A percentile compares a stretch with the other conserved stretches of the same genome.
Evolutionary conservation across 2,888 invertebrate genomes (phyloP).

Genomic region (Cepaea hortensis): DNA sequence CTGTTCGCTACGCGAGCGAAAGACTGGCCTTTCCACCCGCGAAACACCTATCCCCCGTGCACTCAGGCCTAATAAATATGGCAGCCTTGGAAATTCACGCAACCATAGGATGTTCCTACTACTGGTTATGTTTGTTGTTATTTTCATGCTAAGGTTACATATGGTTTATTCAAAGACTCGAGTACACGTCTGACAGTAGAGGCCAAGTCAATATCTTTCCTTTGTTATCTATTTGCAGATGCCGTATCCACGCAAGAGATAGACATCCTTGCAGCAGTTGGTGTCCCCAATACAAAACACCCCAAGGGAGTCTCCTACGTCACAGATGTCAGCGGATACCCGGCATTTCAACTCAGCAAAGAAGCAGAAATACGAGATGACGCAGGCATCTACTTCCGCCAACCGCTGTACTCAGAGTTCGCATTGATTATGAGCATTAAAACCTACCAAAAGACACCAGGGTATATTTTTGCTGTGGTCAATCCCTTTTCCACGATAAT

Average conservation of each 20-base stretch:
- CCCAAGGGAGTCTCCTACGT: slow-evolving; percentile 82
- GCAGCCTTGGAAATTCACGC: too few species aligned
- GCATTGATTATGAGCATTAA: slow-evolving; percentile 88
- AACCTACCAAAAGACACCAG: slow-evolving; percentile 85
- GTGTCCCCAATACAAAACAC: slow-evolving; percentile 81
- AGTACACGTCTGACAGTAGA: too few species aligned
- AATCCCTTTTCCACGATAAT: slow-evolving; percentile 93
- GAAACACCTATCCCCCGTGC: too few species aligned
- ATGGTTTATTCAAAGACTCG: too few species aligned
- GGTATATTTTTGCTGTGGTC: slow-evolving; percentile 90
- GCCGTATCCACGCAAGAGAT: slow-evolving; percentile 78
- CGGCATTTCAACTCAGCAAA: slow-evolving; percentile 86
- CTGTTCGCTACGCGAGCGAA: too few species aligned
- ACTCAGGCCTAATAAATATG: too few species aligned
- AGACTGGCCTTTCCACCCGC: too few species aligned
- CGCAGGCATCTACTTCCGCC: slow-evolving; percentile 67
- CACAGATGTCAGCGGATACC: slow-evolving; percentile 90
- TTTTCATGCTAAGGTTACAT: too few species aligned
- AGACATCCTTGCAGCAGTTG: slow-evolving; percentile 88
- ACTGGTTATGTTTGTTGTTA: too few species aligned
- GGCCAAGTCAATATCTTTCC: too few species aligned
- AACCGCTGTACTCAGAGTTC: slow-evolving; percentile 87
- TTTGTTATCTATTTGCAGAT: slow-evolving; percentile 38
- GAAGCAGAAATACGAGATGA: slow-evolving; percentile 85
- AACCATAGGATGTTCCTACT: too few species aligned